A percentile compares a stretch with the other conserved stretches of the same genome.
Evolutionary conservation across 2,888 invertebrate species (phyloP).

Genomic region (Sphaerophoria taeniata): DNA sequence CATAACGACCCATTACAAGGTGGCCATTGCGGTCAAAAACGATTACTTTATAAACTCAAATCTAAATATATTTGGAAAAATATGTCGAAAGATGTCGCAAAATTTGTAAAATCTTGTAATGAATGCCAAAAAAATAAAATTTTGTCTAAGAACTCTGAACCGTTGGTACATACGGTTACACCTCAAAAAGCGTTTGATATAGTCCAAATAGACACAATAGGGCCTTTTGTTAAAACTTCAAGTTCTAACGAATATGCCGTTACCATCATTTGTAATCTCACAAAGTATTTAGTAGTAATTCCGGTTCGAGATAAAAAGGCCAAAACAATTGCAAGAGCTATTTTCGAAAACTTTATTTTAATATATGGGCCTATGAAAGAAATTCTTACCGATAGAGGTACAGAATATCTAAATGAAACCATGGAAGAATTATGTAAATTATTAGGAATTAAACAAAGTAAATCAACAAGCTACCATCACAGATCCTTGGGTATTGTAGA

Average conservation of each 20-base stretch:
- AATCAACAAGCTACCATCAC: not conserved
- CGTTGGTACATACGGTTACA: conserved; percentile 15
- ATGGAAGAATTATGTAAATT: conserved; percentile 4
- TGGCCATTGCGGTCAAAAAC: conserved; percentile 1
- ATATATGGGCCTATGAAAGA: conserved; percentile 22
- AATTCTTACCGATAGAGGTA: conserved; percentile 33
- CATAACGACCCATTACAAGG: conserved; percentile 7
- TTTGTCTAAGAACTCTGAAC: too few species aligned
- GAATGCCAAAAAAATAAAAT: too few species aligned
- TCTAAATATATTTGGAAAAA: conserved; percentile 29
- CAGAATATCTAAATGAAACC: conserved; percentile 43
- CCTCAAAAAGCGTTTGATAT: conserved; percentile 41
- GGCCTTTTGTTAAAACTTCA: conserved; percentile 27
- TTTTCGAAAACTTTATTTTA: conserved; percentile 47
- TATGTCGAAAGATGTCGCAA: conserved; percentile 8
- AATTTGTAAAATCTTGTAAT: conserved; percentile 14
- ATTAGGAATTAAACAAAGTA: not conserved
- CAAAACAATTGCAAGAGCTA: conserved; percentile 37
- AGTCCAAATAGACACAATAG: conserved; percentile 46
- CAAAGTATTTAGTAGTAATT: conserved; percentile 38
- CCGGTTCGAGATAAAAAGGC: conserved; percentile 31
- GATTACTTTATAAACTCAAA: conserved; percentile 23
- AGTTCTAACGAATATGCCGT: conserved; percentile 28
- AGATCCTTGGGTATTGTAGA: not conserved
- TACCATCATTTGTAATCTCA: conserved; percentile 50